Conservation (phyloP, 2,888 invertebrate species). For the Megalurothrips usitatus region DNA sequence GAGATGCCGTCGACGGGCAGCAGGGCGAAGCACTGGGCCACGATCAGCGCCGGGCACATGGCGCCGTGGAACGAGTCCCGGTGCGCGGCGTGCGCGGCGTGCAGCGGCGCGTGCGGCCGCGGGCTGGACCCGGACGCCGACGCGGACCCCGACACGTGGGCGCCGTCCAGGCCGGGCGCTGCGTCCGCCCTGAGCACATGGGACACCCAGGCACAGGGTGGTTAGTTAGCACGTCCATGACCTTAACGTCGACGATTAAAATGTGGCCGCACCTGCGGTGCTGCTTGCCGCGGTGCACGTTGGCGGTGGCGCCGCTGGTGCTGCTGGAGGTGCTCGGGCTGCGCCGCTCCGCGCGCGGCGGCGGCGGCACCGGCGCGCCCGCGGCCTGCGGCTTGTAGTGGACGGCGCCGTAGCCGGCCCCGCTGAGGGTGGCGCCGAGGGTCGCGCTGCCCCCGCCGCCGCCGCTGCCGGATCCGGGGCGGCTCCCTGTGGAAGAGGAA, state of each 20-base stretch:
- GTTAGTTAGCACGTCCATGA: no score
- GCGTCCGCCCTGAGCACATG: background rate
- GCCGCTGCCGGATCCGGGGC: background rate
- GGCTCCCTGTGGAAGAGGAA: background rate
- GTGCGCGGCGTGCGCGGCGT: background rate
- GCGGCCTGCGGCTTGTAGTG: background rate
- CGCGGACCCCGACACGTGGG: background rate
- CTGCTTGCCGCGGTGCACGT: no score
- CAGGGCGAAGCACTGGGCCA: conserved; percentile 53
- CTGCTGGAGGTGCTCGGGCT: background rate
- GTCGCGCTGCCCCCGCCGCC: background rate
- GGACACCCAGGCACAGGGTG: no score
- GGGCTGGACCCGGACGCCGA: background rate
- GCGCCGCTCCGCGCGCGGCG: conserved; percentile 4
- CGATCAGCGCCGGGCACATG: conserved; percentile 50
- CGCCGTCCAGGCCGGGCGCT: background rate
- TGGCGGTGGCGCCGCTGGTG: background rate
- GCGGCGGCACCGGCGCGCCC: background rate
- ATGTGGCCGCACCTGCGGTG: no score
- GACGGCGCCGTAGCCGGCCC: background rate
- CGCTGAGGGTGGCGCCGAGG: background rate
- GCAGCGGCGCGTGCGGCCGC: background rate
- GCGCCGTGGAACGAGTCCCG: conserved; percentile 50
- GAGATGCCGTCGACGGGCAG: conserved; percentile 51
- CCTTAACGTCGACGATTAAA: no score